Conservation (phyloP, 2,113 vertebrate genomes). For the Pelvicachromis taeniatus region DNA sequence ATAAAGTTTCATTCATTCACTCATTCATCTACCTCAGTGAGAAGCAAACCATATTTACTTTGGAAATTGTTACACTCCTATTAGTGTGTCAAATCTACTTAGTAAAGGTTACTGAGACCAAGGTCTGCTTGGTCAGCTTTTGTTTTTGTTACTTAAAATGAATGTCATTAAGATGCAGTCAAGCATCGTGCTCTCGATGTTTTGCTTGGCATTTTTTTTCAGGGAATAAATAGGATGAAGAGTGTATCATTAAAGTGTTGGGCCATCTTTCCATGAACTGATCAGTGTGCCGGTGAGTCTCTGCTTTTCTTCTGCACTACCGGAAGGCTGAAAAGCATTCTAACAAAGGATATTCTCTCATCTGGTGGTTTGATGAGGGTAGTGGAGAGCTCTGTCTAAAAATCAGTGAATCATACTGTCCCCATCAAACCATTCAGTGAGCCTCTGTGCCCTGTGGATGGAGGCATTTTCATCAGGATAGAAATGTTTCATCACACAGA, state of each 20-base stretch:
- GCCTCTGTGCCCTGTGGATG: not conserved
- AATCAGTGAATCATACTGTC: not conserved
- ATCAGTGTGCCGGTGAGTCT: not conserved
- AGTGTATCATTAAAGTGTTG: not conserved
- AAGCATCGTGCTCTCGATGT: not conserved
- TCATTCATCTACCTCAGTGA: not conserved
- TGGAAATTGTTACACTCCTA: not conserved
- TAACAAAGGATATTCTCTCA: not conserved
- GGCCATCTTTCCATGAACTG: not conserved
- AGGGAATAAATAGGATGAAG: not conserved
- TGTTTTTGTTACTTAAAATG: not conserved
- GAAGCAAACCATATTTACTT: accelerated
- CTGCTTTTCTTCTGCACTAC: not conserved
- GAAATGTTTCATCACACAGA: too few species aligned
- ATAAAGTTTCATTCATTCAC: not conserved
- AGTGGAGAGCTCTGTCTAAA: not conserved
- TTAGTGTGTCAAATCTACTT: not conserved
- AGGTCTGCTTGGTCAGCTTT: not conserved
- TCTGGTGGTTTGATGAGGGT: not conserved
- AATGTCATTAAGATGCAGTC: not conserved
- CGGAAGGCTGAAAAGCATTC: not conserved
- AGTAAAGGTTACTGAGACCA: not conserved
- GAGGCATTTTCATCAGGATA: not conserved
- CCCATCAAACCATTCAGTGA: not conserved
- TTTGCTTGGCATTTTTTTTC: not conserved